phyloP scores from a whole-genome alignment of 2,797 vertebrate genomes.

The Epinephelus coioides region DNA sequence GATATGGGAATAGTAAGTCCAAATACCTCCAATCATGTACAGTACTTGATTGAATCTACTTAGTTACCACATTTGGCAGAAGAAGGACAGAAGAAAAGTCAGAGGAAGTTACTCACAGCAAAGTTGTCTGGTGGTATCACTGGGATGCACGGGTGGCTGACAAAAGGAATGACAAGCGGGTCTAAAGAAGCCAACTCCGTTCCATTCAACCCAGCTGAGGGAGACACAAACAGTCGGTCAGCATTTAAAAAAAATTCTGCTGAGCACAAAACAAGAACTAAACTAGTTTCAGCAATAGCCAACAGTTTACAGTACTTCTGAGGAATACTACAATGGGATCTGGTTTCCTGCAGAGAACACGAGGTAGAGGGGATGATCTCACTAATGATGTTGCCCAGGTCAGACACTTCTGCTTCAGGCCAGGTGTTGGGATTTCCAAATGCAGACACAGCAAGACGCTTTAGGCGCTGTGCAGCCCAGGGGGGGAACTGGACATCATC shows the following conservation, averaged over 20 bases:
- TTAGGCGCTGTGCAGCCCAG: conserved; percentile 52
- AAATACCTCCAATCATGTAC: not conserved
- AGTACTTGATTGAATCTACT: not conserved
- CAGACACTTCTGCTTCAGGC: conserved; percentile 68
- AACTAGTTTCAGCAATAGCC: not conserved
- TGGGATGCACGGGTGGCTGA: conserved; percentile 61
- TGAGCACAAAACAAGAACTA: not conserved
- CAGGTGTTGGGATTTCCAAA: conserved; percentile 73
- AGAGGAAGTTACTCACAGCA: conserved; percentile 71
- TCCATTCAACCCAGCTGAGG: conserved; percentile 74
- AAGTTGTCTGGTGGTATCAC: conserved; percentile 69
- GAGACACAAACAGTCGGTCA: conserved; percentile 24
- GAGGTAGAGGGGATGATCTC: conserved; percentile 11
- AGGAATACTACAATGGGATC: not conserved
- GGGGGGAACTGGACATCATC: conserved; percentile 63
- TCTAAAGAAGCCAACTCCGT: conserved; percentile 71
- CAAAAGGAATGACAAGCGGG: conserved; percentile 63
- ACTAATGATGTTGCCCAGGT: conserved; percentile 80
- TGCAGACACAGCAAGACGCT: conserved; percentile 56
- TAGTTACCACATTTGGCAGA: not conserved
- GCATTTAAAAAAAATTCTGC: not conserved
- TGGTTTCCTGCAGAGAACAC: not conserved
- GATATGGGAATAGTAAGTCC: not conserved
- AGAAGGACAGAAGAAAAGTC: not conserved
- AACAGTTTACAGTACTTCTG: not conserved